Evolutionary conservation across 2,888 invertebrate species (phyloP).

Genomic region (Tupiocoris notatus): DNA sequence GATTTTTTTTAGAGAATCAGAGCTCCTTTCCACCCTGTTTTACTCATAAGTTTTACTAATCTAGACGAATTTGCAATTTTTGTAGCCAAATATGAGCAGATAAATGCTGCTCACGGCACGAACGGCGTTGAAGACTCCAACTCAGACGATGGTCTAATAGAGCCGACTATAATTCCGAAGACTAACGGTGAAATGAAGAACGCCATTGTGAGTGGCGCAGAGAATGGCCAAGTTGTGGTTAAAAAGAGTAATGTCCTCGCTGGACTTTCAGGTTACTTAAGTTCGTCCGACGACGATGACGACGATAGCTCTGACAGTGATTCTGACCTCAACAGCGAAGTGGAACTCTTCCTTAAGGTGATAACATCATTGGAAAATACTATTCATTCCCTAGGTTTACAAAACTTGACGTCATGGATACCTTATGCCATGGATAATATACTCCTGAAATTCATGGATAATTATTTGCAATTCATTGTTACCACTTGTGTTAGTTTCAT

Average conservation of each 20-base stretch:
- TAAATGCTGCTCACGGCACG: slow-evolving; percentile 48
- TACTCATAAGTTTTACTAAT: no score
- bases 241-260: slow-evolving; percentile 41
- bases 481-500: no score
- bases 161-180: background rate
- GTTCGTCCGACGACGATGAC: slow-evolving; percentile 38
- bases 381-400: no score
- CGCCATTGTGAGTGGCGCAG: background rate
- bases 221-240: slow-evolving; percentile 22
- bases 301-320: slow-evolving; percentile 35
- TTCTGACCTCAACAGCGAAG: slow-evolving; percentile 46
- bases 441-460: no score
- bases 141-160: slow-evolving; percentile 10
- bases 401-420: no score
- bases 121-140: slow-evolving; percentile 35
- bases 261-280: slow-evolving; percentile 45
- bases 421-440: no score
- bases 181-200: slow-evolving; percentile 11
- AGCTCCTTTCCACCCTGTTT: no score
- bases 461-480: no score
- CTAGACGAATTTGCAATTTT: no score
- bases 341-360: slow-evolving; percentile 48
- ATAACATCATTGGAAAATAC: no score
- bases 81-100: slow-evolving; percentile 52
- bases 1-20: no score